Evolutionary conservation across 2,113 vertebrate species (phyloP).

Genomic region (Tachycineta bicolor): DNA sequence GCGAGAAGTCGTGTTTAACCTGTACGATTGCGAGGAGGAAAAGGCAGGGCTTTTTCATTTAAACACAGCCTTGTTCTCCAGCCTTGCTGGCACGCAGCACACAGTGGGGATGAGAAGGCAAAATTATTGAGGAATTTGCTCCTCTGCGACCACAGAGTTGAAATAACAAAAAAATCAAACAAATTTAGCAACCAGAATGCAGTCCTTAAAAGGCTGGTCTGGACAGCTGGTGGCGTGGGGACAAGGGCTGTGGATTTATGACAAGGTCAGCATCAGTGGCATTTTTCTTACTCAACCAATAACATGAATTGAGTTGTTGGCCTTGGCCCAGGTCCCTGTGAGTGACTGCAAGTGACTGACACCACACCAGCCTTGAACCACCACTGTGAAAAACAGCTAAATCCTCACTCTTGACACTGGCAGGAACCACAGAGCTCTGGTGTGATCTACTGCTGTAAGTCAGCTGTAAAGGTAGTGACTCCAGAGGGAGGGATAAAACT

Average conservation of each 20-base stretch:
- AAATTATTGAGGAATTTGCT: background rate
- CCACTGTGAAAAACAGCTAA: background rate
- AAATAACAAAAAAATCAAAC: background rate
- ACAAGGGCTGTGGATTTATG: background rate
- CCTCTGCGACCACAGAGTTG: background rate
- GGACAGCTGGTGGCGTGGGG: background rate
- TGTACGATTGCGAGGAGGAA: background rate
- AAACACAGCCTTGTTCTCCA: background rate
- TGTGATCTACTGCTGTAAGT: background rate
- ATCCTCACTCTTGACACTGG: background rate
- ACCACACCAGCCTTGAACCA: background rate
- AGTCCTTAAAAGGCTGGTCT: background rate
- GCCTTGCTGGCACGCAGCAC: background rate
- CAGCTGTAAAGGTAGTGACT: background rate
- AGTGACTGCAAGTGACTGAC: background rate
- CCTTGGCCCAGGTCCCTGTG: background rate
- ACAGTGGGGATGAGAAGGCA: background rate
- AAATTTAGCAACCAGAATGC: background rate
- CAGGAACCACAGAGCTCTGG: background rate
- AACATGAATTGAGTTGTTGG: background rate
- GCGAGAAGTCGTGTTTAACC: background rate
- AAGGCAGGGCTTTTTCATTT: background rate
- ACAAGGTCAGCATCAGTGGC: background rate
- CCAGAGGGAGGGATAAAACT: background rate
- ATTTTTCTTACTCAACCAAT: background rate